Percentiles rank a stretch among this genome's conserved stretches.
Conservation (phyloP, 2,797 vertebrate genomes). For the Calcarius lapponicus region DNA sequence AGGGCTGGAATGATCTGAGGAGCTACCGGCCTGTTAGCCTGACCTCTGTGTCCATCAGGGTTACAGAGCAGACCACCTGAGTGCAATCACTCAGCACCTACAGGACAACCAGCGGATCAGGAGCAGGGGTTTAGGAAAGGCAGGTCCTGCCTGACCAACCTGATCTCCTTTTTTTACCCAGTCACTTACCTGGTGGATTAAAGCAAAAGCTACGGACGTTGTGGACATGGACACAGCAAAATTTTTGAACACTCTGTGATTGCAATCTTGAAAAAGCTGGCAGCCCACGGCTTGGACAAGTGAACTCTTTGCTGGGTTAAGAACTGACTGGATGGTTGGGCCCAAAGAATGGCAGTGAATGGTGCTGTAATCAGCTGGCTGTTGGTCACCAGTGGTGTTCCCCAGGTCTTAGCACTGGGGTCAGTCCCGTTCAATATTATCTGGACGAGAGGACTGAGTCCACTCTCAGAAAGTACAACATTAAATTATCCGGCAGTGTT, state of each 20-base stretch:
- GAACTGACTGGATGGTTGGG: rapidly evolving
- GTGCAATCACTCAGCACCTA: neutral
- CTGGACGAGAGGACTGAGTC: neutral
- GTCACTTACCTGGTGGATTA: neutral
- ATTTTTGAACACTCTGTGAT: neutral
- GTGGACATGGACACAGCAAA: neutral
- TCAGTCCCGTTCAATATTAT: neutral
- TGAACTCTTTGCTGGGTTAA: neutral
- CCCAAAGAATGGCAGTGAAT: neutral
- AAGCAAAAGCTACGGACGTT: neutral
- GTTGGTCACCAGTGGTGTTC: neutral
- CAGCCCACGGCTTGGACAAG: neutral
- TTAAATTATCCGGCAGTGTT: neutral
- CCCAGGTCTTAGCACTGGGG: neutral
- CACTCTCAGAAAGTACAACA: neutral
- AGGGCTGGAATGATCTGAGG: neutral
- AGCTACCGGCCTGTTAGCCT: neutral
- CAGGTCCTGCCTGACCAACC: neutral
- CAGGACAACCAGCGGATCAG: neutral
- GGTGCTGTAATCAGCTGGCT: neutral
- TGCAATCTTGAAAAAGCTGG: neutral
- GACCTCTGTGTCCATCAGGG: neutral
- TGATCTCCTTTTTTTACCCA: neutral
- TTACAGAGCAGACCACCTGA: too few relatives aligned
- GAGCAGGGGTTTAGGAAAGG: neutral